Evolutionary conservation across 2,888 invertebrate genomes (phyloP).

Genomic region (Vandiemenella viatica): DNA sequence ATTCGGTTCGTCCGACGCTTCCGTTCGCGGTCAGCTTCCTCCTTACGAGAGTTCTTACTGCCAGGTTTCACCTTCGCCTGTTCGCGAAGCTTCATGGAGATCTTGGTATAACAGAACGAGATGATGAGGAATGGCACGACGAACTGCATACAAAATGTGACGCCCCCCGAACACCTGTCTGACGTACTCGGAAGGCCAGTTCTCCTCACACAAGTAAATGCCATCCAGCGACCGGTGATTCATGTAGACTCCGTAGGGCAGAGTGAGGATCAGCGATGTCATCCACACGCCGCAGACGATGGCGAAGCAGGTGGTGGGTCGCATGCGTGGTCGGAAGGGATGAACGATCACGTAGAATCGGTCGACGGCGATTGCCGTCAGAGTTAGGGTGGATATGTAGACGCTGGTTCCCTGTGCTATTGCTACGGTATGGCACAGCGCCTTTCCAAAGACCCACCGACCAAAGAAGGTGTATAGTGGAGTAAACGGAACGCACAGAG

Average conservation of each 20-base stretch:
- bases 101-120: slow-evolving; percentile 84
- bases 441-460: slow-evolving; percentile 78
- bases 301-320: slow-evolving; percentile 64
- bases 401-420: slow-evolving; percentile 91
- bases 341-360: slow-evolving; percentile 94
- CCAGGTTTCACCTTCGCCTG: slow-evolving; percentile 74
- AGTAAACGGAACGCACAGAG: slow-evolving; percentile 90
- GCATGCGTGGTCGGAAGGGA: slow-evolving; percentile 86
- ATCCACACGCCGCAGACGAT: slow-evolving; percentile 86
- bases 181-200: slow-evolving; percentile 75
- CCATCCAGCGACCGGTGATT: slow-evolving; percentile 16
- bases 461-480: slow-evolving; percentile 85
- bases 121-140: slow-evolving; percentile 87
- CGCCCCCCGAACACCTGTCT: slow-evolving; percentile 64
- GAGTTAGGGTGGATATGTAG: slow-evolving; percentile 90
- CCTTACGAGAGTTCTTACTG: slow-evolving; percentile 66
- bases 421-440: slow-evolving; percentile 83
- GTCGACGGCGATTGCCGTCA: slow-evolving; percentile 95
- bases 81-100: slow-evolving; percentile 74
- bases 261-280: slow-evolving; percentile 69
- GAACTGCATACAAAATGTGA: slow-evolving; percentile 83
- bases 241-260: slow-evolving; percentile 82
- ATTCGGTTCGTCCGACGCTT: slow-evolving; percentile 88
- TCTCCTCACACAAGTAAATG: slow-evolving; percentile 64
- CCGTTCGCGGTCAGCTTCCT: slow-evolving; percentile 77